Evolutionary conservation across 2,797 vertebrate genomes (phyloP), one percentile per base, ranked within the genome.

Genomic region (Coendou prehensilis): DNA sequence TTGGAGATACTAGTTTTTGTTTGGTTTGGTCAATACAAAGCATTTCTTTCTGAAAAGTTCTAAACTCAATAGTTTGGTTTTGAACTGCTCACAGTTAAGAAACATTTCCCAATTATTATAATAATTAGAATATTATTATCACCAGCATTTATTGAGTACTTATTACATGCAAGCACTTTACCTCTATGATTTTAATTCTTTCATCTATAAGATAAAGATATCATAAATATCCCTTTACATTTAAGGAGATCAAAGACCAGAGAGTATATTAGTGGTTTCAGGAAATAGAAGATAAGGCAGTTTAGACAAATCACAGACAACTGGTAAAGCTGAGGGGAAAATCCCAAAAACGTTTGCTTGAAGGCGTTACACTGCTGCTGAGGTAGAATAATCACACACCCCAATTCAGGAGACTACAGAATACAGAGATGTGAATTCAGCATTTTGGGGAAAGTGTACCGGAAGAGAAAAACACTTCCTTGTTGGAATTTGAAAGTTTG

Each of bases 31-130:
- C 57, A 93, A 81, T 47, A 84, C 22, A 52, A 87, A 93, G 4
- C 26, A 28, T 33, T 85, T 95, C 28, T 63, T 91, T 95, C n/a
- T 71, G 45, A 56, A 57, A 92, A 84, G 85, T 84, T 91, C 13
- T 82, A 7, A 78, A 61, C 6, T 67, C 87, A 93, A 71, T 57
- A 84, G 63, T 75, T 93, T 91, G 57, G 41, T 80, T 85, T 91
- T 76, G 56, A 41, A 81, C n/a, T 47, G 6, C 22, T 89, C 57
- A 88, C 1, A 59, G 28, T 17, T 83, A 91, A 91, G 79, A 76
- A 78, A 91, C 9, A 92, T 71, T 93, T 83, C 1, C 11, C 3
- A 56, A 83, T 71, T 87, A 45, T 37, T n/a, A 15, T 23, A 85
- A 86, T 67, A 83, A 87, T 50, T 79, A 83, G 30, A 67, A 52